These are phyloP conservation scores for Melinaea menophilus DNA, from an alignment of 2,888 invertebrate genomes.

Conservation along the genomic window DNA sequence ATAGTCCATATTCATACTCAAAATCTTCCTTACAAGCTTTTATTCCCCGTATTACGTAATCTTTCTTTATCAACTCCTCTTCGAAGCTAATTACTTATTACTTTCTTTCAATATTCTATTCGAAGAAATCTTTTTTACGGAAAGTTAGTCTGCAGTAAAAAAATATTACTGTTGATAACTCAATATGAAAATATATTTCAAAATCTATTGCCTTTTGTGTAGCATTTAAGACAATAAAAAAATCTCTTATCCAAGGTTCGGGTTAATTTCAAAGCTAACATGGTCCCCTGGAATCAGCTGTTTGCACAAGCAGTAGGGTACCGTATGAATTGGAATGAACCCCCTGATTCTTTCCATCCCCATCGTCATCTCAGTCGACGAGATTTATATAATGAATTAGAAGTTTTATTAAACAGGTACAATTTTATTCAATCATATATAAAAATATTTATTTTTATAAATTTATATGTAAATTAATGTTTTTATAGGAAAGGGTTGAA, in stretches of 20 bases:
- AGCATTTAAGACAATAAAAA: neutral
- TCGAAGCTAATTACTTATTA: too few relatives aligned
- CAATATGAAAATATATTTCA: too few relatives aligned
- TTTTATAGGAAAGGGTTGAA: slow-evolving; percentile 83
- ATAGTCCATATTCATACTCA: too few relatives aligned
- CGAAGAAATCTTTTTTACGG: too few relatives aligned
- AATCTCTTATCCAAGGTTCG: slow-evolving; percentile 74
- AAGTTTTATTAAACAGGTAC: slow-evolving; percentile 77
- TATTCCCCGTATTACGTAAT: too few relatives aligned
- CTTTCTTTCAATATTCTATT: too few relatives aligned
- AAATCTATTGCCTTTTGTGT: too few relatives aligned
- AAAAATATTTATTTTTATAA: slow-evolving; percentile 13
- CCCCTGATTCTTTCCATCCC: slow-evolving; percentile 68
- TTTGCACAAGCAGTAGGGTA: slow-evolving; percentile 85
- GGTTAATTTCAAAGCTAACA: slow-evolving; percentile 83
- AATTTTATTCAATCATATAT: too few relatives aligned
- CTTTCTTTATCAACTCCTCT: too few relatives aligned
- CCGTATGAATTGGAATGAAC: slow-evolving; percentile 83
- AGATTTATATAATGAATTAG: slow-evolving; percentile 78
- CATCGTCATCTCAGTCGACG: slow-evolving; percentile 78
- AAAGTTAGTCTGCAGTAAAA: too few relatives aligned
- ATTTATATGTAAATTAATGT: slow-evolving; percentile 15
- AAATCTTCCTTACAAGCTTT: too few relatives aligned
- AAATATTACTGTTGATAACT: too few relatives aligned
- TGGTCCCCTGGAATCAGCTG: slow-evolving; percentile 81